Conservation (phyloP, 2,888 invertebrate species). For the Mesochorus sp. region DNA sequence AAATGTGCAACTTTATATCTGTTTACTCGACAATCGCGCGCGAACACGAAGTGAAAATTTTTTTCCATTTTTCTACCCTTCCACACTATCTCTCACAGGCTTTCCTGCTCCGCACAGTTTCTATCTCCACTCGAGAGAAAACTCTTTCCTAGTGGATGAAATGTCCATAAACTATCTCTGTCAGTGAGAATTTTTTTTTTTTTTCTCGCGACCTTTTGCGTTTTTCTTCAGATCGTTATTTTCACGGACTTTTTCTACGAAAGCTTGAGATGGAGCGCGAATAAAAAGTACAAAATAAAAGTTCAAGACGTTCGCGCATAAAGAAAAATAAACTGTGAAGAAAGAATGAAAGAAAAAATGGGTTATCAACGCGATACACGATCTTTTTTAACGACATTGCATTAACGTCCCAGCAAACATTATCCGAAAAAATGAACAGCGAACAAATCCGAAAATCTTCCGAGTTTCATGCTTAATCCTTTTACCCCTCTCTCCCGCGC, state of each 20-base stretch:
- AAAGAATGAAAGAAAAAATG: neutral
- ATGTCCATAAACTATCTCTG: neutral
- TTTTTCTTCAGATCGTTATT: conserved; percentile 3
- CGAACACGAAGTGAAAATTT: conserved; percentile 14
- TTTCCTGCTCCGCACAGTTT: neutral
- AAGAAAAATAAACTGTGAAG: neutral
- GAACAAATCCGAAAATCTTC: conserved; percentile 32
- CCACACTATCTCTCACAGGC: neutral
- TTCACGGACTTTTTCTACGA: neutral
- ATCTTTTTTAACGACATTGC: conserved; percentile 37
- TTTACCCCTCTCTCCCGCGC: neutral
- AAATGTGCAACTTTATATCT: conserved; percentile 11
- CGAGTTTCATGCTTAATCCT: conserved; percentile 11
- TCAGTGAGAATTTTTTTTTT: neutral
- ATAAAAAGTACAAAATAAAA: conserved; percentile 4
- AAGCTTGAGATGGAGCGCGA: neutral
- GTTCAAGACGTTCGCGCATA: neutral
- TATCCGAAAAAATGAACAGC: conserved; percentile 43
- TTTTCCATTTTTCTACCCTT: neutral
- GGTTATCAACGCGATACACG: neutral
- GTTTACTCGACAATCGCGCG: neutral
- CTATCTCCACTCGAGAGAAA: neutral
- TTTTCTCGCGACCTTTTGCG: neutral
- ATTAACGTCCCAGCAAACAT: conserved; percentile 24
- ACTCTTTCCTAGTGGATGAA: neutral